Conservation (phyloP, 2,888 invertebrate genomes). For the Azorinus chamasolen region DNA sequence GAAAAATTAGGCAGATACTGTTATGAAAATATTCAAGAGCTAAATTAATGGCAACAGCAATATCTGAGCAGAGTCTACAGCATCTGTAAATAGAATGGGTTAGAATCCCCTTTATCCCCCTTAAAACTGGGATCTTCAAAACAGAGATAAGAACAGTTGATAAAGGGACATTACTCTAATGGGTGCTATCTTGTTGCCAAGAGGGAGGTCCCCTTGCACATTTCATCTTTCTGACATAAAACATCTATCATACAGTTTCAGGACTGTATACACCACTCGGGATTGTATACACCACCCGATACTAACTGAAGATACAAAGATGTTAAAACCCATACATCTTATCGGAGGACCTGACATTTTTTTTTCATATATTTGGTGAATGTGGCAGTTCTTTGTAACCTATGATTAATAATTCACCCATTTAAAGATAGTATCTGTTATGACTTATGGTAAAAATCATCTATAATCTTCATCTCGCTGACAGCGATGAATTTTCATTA, state of each 20-base stretch:
- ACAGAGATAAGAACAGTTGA: slow-evolving; percentile 1
- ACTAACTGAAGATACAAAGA: not conserved
- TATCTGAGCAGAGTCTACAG: too few relatives aligned
- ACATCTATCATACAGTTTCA: slow-evolving; percentile 21
- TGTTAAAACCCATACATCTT: slow-evolving; percentile 4
- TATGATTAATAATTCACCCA: not conserved
- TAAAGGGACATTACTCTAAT: slow-evolving; percentile 28
- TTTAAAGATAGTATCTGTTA: slow-evolving; percentile 7
- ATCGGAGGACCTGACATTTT: not conserved
- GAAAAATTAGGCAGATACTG: too few relatives aligned
- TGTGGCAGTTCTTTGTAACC: not conserved
- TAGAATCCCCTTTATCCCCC: too few relatives aligned
- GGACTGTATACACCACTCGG: slow-evolving; percentile 1
- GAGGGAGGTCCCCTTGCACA: slow-evolving; percentile 17
- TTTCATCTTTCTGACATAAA: slow-evolving; percentile 31
- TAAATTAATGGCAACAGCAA: too few relatives aligned
- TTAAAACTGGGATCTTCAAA: not conserved
- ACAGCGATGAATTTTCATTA: too few relatives aligned
- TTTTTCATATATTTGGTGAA: not conserved
- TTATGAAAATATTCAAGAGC: too few relatives aligned
- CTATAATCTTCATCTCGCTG: not conserved
- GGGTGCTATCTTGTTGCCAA: slow-evolving; percentile 1
- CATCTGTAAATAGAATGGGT: too few relatives aligned
- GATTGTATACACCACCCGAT: not conserved
- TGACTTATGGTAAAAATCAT: slow-evolving; percentile 15